A percentile compares a stretch with the other conserved stretches of the same genome.
phyloP scores from a whole-genome alignment of 2,797 vertebrate genomes.

The Sphaeramia orbicularis region DNA sequence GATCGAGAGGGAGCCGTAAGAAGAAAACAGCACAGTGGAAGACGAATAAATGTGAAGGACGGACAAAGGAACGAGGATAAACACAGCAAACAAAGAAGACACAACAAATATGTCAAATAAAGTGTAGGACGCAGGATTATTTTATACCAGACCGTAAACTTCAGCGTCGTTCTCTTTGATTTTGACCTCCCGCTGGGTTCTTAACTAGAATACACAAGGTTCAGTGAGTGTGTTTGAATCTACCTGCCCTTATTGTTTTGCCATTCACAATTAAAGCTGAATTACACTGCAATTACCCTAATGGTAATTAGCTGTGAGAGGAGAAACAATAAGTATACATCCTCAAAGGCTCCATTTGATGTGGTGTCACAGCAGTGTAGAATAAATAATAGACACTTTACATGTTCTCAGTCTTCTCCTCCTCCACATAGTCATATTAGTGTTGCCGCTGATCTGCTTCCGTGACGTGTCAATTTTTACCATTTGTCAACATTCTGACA shows the following conservation, averaged over 20 bases:
- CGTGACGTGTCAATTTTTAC: conserved; percentile 14
- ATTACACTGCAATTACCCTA: conserved; percentile 65
- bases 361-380: conserved; percentile 18
- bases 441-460: conserved; percentile 11
- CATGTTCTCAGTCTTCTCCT: neutral
- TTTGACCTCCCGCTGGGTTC: conserved; percentile 40
- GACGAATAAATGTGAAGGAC: conserved; percentile 33
- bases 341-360: conserved; percentile 37
- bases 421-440: conserved; percentile 8
- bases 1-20: conserved; percentile 26
- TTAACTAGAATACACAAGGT: conserved; percentile 37
- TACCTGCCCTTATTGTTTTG: conserved; percentile 61
- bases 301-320: conserved; percentile 59
- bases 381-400: conserved; percentile 19
- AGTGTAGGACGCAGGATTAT: conserved; percentile 9
- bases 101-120: conserved; percentile 3
- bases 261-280: conserved; percentile 67
- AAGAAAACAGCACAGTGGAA: conserved; percentile 17
- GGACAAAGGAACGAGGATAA: conserved; percentile 8
- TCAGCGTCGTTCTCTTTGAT: conserved; percentile 1
- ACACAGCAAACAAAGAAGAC: conserved; percentile 10
- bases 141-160: conserved; percentile 11
- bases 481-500: conserved; percentile 38
- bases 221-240: conserved; percentile 37
- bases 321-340: conserved; percentile 36